A percentile compares a stretch with the other conserved stretches of the same genome.
Evolutionary conservation across 2,797 vertebrate genomes (phyloP).

Genomic region (Luscinia megarhynchos): DNA sequence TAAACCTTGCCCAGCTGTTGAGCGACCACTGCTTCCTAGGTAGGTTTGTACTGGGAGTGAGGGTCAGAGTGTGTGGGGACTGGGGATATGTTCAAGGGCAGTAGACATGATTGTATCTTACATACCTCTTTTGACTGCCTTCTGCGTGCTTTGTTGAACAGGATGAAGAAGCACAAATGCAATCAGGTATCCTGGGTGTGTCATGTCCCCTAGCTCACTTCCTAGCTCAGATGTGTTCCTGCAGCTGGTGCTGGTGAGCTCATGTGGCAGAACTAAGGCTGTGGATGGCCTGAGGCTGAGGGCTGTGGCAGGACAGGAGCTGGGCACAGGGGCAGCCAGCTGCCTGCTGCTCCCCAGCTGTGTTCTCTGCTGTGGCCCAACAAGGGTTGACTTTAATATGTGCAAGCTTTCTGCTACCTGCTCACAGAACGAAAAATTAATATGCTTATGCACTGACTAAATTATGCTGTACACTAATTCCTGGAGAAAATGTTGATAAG

Average conservation of each 20-base stretch:
- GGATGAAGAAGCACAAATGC: not conserved
- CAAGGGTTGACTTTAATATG: not conserved
- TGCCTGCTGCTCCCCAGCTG: not conserved
- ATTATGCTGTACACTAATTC: slow-evolving; percentile 63
- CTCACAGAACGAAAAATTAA: slow-evolving; percentile 46
- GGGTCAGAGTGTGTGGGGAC: rapidly evolving
- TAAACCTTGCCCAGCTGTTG: not conserved
- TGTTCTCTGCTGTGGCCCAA: not conserved
- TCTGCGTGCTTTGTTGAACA: not conserved
- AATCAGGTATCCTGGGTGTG: not conserved
- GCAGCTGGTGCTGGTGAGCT: not conserved
- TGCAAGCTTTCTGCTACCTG: slow-evolving; percentile 24
- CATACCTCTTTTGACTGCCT: not conserved
- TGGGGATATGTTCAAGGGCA: not conserved
- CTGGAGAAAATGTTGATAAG: slow-evolving; percentile 65
- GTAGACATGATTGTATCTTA: not conserved
- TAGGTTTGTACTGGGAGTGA: not conserved
- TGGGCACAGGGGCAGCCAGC: not conserved
- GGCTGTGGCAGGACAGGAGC: not conserved
- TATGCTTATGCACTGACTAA: slow-evolving; percentile 41
- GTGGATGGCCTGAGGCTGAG: not conserved
- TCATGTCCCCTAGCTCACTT: not conserved
- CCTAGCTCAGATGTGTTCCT: not conserved
- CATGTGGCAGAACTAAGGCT: too few relatives aligned
- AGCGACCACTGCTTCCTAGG: not conserved